Evolutionary conservation across 2,888 invertebrate species (phyloP).

Genomic region (Plebejus anna): DNA sequence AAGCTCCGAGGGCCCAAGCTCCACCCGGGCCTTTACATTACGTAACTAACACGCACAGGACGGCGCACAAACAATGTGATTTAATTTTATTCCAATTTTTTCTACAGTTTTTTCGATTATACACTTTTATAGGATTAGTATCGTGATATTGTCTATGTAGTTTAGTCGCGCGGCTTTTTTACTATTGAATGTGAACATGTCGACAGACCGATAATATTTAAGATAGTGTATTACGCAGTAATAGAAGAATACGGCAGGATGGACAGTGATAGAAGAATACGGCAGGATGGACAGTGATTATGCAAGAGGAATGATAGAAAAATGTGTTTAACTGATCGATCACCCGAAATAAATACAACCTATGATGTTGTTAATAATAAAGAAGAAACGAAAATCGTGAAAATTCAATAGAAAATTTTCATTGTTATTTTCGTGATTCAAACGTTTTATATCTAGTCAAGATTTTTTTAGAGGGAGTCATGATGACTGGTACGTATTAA

Average conservation of each 20-base stretch:
- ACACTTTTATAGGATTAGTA: slow-evolving; percentile 72
- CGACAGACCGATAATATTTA: slow-evolving; percentile 38
- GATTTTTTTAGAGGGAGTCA: slow-evolving; percentile 40
- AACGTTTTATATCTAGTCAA: background rate
- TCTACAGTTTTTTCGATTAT: slow-evolving; percentile 74
- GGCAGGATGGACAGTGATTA: background rate
- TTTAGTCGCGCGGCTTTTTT: slow-evolving; percentile 60
- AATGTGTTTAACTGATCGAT: slow-evolving; percentile 32
- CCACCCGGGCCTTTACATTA: slow-evolving; percentile 70
- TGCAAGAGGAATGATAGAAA: slow-evolving; percentile 12
- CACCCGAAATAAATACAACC: slow-evolving; percentile 32
- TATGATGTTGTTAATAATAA: slow-evolving; percentile 30
- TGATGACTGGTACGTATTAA: slow-evolving; percentile 65
- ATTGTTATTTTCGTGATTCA: slow-evolving; percentile 31
- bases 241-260: background rate
- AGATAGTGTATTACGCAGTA: slow-evolving; percentile 19
- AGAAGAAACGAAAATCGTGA: slow-evolving; percentile 46
- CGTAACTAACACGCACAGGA: slow-evolving; percentile 78
- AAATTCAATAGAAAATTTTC: slow-evolving; percentile 60
- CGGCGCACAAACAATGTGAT: slow-evolving; percentile 80
- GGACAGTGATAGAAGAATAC: slow-evolving; percentile 7
- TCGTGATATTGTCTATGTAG: slow-evolving; percentile 63
- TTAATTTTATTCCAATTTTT: slow-evolving; percentile 70
- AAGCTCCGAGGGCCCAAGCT: slow-evolving; percentile 52
- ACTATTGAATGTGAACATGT: slow-evolving; percentile 56